A percentile compares a stretch with the other conserved stretches of the same genome.
Evolutionary conservation across 1,140 invertebrate genomes (phyloP).

Genomic region (Drosophila gunungcola): DNA sequence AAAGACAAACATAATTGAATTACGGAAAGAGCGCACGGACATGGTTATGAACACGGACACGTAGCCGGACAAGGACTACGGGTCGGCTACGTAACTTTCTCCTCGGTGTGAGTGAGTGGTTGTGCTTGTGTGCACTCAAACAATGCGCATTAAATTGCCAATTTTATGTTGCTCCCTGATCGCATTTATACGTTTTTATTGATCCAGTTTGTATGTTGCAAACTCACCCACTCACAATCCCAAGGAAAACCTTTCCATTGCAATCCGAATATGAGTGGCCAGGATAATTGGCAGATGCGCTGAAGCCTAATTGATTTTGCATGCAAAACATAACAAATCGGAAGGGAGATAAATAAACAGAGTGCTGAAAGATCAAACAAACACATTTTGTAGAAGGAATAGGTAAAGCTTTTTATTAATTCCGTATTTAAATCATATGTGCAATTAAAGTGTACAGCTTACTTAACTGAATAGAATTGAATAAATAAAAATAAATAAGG

Average conservation of each 20-base stretch:
- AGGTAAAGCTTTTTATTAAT: slow-evolving; percentile 2
- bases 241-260: slow-evolving; percentile 9
- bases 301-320: slow-evolving; percentile 38
- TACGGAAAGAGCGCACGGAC: slow-evolving; percentile 59
- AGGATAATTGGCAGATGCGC: slow-evolving; percentile 50
- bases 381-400: slow-evolving; percentile 7
- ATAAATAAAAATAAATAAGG: neutral
- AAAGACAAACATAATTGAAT: slow-evolving; percentile 82
- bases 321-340: slow-evolving; percentile 16
- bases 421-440: neutral
- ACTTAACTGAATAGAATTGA: neutral
- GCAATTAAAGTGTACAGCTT: neutral
- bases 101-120: slow-evolving; percentile 16
- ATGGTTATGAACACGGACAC: slow-evolving; percentile 39
- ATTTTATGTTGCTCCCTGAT: slow-evolving; percentile 61
- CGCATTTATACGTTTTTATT: slow-evolving; percentile 55
- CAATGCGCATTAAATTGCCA: slow-evolving; percentile 76
- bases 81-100: slow-evolving; percentile 28
- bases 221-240: neutral
- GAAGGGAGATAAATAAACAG: slow-evolving; percentile 26
- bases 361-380: slow-evolving; percentile 1
- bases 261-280: slow-evolving; percentile 42
- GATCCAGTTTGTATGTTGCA: slow-evolving; percentile 21
- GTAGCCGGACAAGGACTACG: slow-evolving; percentile 28
- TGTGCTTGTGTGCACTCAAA: slow-evolving; percentile 41